Evolutionary conservation across 2,888 invertebrate genomes (phyloP).

Genomic region (Lamellibrachia satsuma): DNA sequence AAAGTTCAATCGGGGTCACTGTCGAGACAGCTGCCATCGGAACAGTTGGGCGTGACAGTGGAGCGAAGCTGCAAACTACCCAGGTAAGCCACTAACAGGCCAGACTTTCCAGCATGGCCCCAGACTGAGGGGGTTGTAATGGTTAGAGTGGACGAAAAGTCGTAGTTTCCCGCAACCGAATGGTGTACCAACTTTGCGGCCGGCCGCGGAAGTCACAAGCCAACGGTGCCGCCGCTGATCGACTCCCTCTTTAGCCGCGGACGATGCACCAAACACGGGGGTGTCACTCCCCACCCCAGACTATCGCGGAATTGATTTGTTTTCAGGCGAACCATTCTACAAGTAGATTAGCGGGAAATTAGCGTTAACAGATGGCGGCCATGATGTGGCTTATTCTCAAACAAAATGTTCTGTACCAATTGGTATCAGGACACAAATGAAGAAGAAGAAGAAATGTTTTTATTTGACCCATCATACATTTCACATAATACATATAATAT

Average conservation of each 20-base stretch:
- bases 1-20: slow-evolving; percentile 5
- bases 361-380: not conserved
- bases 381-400: too few species aligned
- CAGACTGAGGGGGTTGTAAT: not conserved
- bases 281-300: not conserved
- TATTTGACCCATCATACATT: too few species aligned
- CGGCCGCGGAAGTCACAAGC: not conserved
- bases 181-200: not conserved
- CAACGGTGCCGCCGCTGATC: not conserved
- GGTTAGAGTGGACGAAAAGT: not conserved
- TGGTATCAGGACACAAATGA: too few species aligned
- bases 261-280: not conserved
- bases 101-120: not conserved
- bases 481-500: too few species aligned
- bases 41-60: not conserved
- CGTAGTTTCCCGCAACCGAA: not conserved
- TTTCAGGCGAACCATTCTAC: slow-evolving; percentile 3
- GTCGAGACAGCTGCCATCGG: not conserved
- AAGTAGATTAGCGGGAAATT: not conserved
- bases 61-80: not conserved
- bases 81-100: not conserved
- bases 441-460: too few species aligned
- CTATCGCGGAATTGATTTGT: not conserved
- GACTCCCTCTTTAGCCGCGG: not conserved
- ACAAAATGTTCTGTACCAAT: too few species aligned